Conservation (phyloP, 2,888 invertebrate species). For the Rapana venosa region DNA sequence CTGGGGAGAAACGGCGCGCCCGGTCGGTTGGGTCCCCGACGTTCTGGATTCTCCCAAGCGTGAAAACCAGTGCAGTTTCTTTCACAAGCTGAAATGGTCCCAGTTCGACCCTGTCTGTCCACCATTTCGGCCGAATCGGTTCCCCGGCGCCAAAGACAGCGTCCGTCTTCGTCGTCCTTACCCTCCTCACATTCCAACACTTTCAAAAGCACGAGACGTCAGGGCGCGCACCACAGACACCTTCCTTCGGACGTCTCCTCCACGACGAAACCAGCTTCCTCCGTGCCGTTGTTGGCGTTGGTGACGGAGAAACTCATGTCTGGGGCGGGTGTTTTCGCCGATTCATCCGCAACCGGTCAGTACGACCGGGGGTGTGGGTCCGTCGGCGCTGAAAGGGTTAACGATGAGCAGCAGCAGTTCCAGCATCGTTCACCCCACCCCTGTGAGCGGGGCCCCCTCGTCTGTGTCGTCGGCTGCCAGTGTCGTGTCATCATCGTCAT, state of each 20-base stretch:
- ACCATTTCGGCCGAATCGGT: background rate
- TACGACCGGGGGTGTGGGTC: constrained; percentile 33
- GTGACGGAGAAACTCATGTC: constrained; percentile 63
- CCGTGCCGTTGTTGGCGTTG: constrained; percentile 42
- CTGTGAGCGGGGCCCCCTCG: constrained; percentile 47
- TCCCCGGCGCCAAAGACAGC: background rate
- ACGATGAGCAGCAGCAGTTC: background rate
- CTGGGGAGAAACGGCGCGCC: too few relatives aligned
- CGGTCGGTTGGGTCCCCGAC: background rate
- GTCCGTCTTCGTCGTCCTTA: background rate
- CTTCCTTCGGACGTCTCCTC: background rate
- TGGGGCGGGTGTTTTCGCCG: constrained; percentile 67
- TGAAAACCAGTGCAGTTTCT: background rate
- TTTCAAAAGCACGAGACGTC: too few relatives aligned
- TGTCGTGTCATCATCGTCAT: background rate
- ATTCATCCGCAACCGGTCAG: constrained; percentile 73
- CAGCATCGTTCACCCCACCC: constrained; percentile 61
- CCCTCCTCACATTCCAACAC: background rate
- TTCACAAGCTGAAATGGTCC: constrained; percentile 1
- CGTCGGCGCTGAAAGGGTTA: background rate
- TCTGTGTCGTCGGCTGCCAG: constrained; percentile 28
- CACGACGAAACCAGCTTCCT: background rate
- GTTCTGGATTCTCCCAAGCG: background rate
- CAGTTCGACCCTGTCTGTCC: constrained; percentile 19
- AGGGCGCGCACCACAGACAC: background rate